Evolutionary conservation across 2,113 vertebrate genomes (phyloP).

Genomic region (Recurvirostra avosetta): DNA sequence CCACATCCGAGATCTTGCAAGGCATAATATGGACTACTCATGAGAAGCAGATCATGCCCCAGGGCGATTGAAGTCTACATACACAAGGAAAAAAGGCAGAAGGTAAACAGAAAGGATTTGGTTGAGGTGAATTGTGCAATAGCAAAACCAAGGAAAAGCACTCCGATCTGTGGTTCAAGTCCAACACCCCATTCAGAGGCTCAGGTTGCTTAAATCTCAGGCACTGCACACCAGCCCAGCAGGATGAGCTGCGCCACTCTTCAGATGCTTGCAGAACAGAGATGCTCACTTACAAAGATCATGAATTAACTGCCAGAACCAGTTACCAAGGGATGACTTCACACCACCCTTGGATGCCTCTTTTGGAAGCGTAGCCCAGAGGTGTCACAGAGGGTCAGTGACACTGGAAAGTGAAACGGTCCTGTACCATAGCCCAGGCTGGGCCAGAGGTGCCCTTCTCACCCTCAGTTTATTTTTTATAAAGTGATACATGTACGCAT

Average conservation of each 20-base stretch:
- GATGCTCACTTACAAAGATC: not conserved
- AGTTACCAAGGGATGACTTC: not conserved
- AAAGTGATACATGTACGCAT: not conserved
- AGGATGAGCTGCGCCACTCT: not conserved
- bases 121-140: rapidly evolving
- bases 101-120: not conserved
- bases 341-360: not conserved
- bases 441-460: not conserved
- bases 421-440: not conserved
- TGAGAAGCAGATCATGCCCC: not conserved
- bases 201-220: not conserved
- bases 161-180: rapidly evolving
- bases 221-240: not conserved
- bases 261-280: not conserved
- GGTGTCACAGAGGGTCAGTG: not conserved
- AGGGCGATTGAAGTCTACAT: not conserved
- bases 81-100: not conserved
- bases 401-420: not conserved
- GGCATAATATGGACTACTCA: rapidly evolving
- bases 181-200: not conserved
- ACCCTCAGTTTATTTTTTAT: not conserved
- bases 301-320: not conserved
- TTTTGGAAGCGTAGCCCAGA: not conserved
- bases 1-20: rapidly evolving
- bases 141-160: not conserved